Evolutionary conservation across 2,113 vertebrate genomes (phyloP).

Genomic region (Mus pahari): DNA sequence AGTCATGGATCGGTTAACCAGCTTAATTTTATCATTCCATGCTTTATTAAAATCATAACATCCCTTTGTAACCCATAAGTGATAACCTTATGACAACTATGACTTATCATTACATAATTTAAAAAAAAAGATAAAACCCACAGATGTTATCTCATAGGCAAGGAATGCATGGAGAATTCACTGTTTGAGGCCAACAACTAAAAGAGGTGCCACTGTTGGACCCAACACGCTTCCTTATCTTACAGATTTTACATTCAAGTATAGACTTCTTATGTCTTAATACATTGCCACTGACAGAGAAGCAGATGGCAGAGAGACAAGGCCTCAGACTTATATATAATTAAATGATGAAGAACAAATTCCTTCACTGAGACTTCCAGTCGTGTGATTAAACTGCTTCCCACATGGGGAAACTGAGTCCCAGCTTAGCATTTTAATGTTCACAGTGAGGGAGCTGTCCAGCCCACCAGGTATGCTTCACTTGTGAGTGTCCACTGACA

Average conservation of each 20-base stretch:
- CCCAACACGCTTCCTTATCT: background rate
- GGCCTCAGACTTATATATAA: background rate
- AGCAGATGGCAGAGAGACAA: background rate
- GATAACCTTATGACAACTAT: background rate
- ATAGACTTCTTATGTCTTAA: background rate
- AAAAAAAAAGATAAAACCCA: background rate
- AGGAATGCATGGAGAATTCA: background rate
- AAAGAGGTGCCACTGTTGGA: background rate
- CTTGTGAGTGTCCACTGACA: background rate
- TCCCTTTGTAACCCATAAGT: background rate
- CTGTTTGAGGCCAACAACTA: background rate
- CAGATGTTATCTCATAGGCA: background rate
- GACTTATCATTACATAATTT: background rate
- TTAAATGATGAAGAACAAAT: background rate
- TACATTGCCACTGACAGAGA: background rate
- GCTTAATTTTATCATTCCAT: background rate
- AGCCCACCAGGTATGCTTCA: background rate
- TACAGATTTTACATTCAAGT: background rate
- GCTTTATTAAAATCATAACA: background rate
- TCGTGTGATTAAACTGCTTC: background rate
- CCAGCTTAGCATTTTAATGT: background rate
- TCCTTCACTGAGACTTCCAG: background rate
- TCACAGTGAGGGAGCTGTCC: background rate
- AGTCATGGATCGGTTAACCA: background rate
- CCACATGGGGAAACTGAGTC: conserved; percentile 10